Evolutionary conservation across 2,888 invertebrate species (phyloP).

Genomic region (Subacronicta megacephala): DNA sequence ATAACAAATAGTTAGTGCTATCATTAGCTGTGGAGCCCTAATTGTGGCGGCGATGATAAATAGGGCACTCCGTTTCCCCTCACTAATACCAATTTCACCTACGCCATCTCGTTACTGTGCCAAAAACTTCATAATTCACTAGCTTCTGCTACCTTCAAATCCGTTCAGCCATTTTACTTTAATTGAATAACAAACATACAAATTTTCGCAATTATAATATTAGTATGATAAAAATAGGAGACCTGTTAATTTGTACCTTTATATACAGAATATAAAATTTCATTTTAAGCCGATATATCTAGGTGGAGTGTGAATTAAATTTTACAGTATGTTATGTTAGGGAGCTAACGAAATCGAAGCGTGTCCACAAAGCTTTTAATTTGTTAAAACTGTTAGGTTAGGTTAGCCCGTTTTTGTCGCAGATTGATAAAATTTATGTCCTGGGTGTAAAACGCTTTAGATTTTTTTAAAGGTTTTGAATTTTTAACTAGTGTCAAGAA

Average conservation of each 20-base stretch:
- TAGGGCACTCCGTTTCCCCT: conserved; percentile 47
- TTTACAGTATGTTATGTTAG: conserved; percentile 9
- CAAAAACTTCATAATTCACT: conserved; percentile 27
- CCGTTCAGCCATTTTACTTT: too few relatives aligned
- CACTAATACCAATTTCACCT: conserved; percentile 52
- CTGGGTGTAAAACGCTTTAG: too few relatives aligned
- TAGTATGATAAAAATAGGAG: too few relatives aligned
- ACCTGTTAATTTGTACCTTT: conserved; percentile 5
- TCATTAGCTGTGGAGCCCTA: conserved; percentile 41
- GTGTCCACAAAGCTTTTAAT: conserved; percentile 18
- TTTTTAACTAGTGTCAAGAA: too few relatives aligned
- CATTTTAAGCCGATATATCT: conserved; percentile 2
- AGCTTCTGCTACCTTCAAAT: too few relatives aligned
- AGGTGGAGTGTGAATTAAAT: conserved; percentile 27
- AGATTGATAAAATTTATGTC: conserved; percentile 26
- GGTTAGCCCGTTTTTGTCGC: conserved; percentile 25
- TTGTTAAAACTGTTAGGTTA: conserved; percentile 8
- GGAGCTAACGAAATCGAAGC: conserved; percentile 26
- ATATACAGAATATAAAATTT: conserved; percentile 6
- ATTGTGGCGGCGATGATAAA: conserved; percentile 52
- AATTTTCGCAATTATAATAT: too few relatives aligned
- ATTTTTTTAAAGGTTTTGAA: too few relatives aligned
- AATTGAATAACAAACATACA: too few relatives aligned
- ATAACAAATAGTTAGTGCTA: conserved; percentile 36
- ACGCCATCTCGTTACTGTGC: conserved; percentile 25